Base-by-base conservation (phyloP, 2,113 vertebrate genomes). In the Columba livia region DNA sequence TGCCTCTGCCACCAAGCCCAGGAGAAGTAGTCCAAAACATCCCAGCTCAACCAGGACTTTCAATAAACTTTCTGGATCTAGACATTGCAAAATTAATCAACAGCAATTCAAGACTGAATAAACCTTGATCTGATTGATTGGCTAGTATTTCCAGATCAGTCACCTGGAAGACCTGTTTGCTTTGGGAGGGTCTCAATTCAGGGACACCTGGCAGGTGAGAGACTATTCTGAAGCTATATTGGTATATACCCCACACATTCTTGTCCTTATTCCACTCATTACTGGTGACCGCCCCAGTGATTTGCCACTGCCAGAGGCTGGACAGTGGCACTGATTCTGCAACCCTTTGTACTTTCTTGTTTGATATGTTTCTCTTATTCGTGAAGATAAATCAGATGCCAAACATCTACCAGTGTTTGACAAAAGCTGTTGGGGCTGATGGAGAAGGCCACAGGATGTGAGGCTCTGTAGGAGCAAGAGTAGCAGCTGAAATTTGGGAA, bases 261-360 rank as follows among this genome's bases (percentile, higher is more conserved):
- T 47, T 60, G 32, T 53, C 38, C 53, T 60, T 67, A 34, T 12
- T 66, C 28, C 47, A 14, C 53, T 38, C 16, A 4, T 61, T 34
- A 31, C 19, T 40, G 38, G 38, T 66, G 38, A 61, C 47, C 25
- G 48, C 61, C 24, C 9, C 38, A 61, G 38, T 16, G 25, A 40
- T 28, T 34, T 74, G 38, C 61, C 38, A 11, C 25, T 48, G 31
- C 14, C 48, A 42, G 29, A 56, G 61, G 28, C 31, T 15, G 17
- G 42, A 44, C 42, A 24, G 23, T 3, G 3, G 32, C 44, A 60
- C 31, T 11, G 13, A 40, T 34, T 17, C n/a, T 29, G 29, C 44
- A 44, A 66, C 15, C 12, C 17, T 17, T 73, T 2, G 1, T 40
- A n/a, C 0, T 0, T n/a, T 14, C 32, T 29, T 65, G 24, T 24